Conservation (phyloP, 2,113 vertebrate genomes). For the Dinomys branickii region DNA sequence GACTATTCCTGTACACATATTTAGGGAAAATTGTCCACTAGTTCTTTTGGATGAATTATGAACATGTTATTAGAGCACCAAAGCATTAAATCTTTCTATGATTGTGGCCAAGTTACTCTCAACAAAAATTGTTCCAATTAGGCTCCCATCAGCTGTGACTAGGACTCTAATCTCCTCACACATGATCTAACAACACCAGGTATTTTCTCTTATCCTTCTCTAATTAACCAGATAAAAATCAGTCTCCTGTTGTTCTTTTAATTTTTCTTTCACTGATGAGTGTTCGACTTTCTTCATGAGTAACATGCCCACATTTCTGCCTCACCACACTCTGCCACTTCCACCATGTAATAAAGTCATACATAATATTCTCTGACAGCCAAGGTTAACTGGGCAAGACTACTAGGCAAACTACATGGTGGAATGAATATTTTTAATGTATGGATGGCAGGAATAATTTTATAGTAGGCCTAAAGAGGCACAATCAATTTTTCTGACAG, state of each 20-base stretch:
- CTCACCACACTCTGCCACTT: background rate
- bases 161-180: background rate
- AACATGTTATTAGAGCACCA: background rate
- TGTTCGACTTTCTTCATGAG: background rate
- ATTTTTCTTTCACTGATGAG: background rate
- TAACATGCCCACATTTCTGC: fast-evolving
- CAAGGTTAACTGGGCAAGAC: background rate
- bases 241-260: background rate
- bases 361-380: background rate
- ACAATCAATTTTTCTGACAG: slow-evolving; percentile 70
- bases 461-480: slow-evolving; percentile 5
- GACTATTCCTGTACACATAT: background rate
- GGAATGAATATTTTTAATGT: slow-evolving; percentile 35
- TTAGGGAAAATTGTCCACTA: fast-evolving
- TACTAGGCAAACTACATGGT: background rate
- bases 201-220: background rate
- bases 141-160: background rate
- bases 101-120: background rate
- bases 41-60: background rate
- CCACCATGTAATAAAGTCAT: fast-evolving
- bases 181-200: background rate
- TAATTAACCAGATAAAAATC: background rate
- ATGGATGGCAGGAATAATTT: slow-evolving; percentile 35
- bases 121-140: background rate
- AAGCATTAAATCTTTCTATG: background rate